Evolutionary conservation across 2,888 invertebrate species (phyloP), one percentile per base, ranked within the genome.

Genomic region (Andricus curvator): DNA sequence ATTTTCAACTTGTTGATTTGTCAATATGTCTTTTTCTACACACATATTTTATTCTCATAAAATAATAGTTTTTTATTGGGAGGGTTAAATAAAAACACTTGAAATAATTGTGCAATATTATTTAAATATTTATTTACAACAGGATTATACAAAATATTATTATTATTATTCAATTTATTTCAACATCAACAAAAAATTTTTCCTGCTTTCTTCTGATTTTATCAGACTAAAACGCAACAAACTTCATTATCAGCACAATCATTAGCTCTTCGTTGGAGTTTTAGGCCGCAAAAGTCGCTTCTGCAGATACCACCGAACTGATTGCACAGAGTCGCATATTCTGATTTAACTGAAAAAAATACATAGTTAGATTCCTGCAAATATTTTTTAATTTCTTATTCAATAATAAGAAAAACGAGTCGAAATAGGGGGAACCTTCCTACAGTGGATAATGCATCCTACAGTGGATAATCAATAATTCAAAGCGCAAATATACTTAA

Each of bases 221-320:
- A 56, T 77, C 56, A 41, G 60, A 76, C 82, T 41, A 85, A 78
- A 66, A 85, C 79, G 33, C 85, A 85, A 60, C 85, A 85, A 13
- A 82, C 64, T 70, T 60, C 17, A 44, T 77, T 17, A 1, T 25
- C 22, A 1, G 66, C 29, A 78, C 84, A 85, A 74, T 85, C 84
- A 1, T 29, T 29, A 9, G 48, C 67, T 4, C 37, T 6, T 29
- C 82, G 76, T 48, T 25, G 51, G 4, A 85, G 56, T 17, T 0
- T 8, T 25, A 0, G 0, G 20, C 33, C 25, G 68, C 85, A 85
- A 13, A 22, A 60, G 60, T 1, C 8, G 25, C 13, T 81, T 41
- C 78, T 80, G 41, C 85, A 85, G n/a, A 66, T 80, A 1, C 85
- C 85, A 22, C 83, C 85, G 51, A 83, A 78, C 41, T 85, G 85